A percentile compares a stretch with the other conserved stretches of the same genome.
Conservation (phyloP, 2,797 vertebrate genomes). For the Scolopax rusticola region DNA sequence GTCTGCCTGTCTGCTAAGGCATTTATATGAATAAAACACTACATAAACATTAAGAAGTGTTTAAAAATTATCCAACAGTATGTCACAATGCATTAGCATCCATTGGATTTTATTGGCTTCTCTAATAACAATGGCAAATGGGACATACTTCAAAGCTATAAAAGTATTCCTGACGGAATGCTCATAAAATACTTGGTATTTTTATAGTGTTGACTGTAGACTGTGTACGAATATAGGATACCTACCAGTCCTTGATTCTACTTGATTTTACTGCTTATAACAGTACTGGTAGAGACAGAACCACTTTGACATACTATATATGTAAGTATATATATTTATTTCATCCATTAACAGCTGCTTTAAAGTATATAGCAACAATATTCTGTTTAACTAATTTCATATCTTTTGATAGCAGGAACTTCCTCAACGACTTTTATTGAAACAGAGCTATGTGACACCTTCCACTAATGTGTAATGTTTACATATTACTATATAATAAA, state of each 20-base stretch:
- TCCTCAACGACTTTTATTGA: not conserved
- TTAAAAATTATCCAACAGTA: not conserved
- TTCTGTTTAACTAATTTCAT: not conserved
- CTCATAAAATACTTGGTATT: not conserved
- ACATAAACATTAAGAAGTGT: not conserved
- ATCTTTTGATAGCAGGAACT: not conserved
- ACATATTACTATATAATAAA: not conserved
- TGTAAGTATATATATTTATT: not conserved
- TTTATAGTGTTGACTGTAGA: not conserved
- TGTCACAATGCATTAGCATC: not conserved
- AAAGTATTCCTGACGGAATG: not conserved
- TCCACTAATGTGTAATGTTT: not conserved
- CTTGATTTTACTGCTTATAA: not conserved
- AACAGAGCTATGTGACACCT: not conserved
- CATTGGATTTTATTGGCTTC: not conserved
- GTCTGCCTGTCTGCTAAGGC: not conserved
- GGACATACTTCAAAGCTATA: not conserved
- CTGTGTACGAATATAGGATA: not conserved
- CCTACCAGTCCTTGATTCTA: not conserved
- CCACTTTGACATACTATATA: not conserved
- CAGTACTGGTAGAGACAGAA: not conserved
- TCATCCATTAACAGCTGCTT: not conserved
- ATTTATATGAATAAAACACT: not conserved
- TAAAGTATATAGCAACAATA: not conserved
- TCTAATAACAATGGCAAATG: not conserved